phyloP scores from a whole-genome alignment of 2,888 invertebrate genomes.

The Lepidocyrtoides sp. region DNA sequence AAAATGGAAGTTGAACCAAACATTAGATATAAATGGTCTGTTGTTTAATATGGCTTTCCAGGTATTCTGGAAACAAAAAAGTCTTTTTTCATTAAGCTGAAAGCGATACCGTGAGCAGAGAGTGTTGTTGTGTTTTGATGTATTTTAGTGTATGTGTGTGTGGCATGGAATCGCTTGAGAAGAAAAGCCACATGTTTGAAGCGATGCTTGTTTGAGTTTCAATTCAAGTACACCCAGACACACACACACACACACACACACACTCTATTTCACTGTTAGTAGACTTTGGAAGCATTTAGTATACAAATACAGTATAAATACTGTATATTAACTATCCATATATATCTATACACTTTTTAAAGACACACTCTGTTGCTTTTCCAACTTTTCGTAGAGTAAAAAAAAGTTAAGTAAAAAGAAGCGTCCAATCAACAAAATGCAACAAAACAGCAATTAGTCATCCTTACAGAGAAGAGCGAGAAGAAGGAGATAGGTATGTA shows the following conservation, averaged over 20 bases:
- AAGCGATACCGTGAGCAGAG: constrained; percentile 73
- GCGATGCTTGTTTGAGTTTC: constrained; percentile 42
- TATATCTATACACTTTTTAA: neutral
- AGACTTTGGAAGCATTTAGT: neutral
- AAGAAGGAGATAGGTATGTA: neutral
- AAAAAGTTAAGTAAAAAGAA: constrained; percentile 76
- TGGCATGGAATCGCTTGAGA: constrained; percentile 36
- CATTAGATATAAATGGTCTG: constrained; percentile 14
- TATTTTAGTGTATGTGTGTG: constrained; percentile 52
- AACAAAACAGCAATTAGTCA: constrained; percentile 80
- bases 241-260: neutral
- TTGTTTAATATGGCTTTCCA: constrained; percentile 45
- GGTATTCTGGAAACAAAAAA: constrained; percentile 71
- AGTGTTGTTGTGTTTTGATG: constrained; percentile 38
- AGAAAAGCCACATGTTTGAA: constrained; percentile 71
- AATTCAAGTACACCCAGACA: constrained; percentile 30
- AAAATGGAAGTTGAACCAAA: neutral
- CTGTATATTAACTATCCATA: neutral
- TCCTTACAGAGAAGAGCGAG: constrained; percentile 58
- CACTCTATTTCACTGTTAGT: neutral
- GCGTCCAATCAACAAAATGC: constrained; percentile 79
- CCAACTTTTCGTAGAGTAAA: constrained; percentile 39
- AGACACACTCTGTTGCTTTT: constrained; percentile 71
- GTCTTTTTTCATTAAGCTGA: constrained; percentile 78
- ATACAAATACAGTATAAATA: neutral